Evolutionary conservation across 2,797 vertebrate species (phyloP), one percentile per base, ranked within the genome.

Genomic region (Rhadinocentrus ornatus): DNA sequence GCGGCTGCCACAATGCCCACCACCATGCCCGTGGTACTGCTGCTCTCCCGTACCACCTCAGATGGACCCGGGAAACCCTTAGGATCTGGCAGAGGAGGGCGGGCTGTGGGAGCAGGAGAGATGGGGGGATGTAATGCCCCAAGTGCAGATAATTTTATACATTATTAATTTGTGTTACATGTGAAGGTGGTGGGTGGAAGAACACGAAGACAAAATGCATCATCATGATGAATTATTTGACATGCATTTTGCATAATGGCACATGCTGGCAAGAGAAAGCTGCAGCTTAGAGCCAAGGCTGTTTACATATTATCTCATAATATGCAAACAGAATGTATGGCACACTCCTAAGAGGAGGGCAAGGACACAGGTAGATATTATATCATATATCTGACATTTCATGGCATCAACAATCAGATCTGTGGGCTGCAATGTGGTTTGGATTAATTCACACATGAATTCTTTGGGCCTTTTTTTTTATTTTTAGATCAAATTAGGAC

Each of bases 21-120:
- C 70, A 99, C 98, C 98, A 99, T 99, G 70, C 97, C 98, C 0
- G 98, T 99, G 27, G 98, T 99, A 93, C 97, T 99, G 95, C 97
- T 98, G 85, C 96, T 97, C 84, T 99, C 97, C 3, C 97, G 95
- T 65, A 99, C 96, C 91, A 96, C 97, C 86, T 97, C 97, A 0
- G 96, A 95, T 0, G 97, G 95, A 74, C 95, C 95, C 0, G 97
- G 95, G 83, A 96, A 97, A 80, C 96, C 95, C 82, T 96, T 95
- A 44, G 96, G 95, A 7, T 97, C 97, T 16, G 96, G 96, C 54
- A 92, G 75, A 0, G 94, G 94, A 62, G 94, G 93, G 11, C 91
- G 91, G 24, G 93, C 93, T 93, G 85, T 11, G 35, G 46, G 24
- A 9, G 68, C 32, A 52, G 41, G 2, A 69, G 18, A 68, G n/a